Conservation (phyloP, 2,797 vertebrate species). For the Argya squamiceps region DNA sequence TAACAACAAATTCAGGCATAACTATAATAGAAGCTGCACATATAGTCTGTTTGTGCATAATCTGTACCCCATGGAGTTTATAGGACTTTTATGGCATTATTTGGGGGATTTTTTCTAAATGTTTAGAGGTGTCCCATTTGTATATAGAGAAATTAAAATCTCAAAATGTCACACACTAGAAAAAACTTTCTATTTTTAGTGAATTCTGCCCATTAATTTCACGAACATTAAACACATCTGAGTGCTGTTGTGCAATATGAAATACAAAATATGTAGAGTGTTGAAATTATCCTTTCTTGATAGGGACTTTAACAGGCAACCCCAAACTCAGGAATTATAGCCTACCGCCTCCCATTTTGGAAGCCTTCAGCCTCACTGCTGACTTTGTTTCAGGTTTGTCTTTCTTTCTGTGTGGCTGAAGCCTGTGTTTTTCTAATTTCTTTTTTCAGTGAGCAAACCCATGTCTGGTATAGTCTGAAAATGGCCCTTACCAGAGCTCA, state of each 20-base stretch:
- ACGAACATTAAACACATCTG: rapidly evolving
- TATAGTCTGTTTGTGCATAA: background rate
- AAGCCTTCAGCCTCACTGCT: background rate
- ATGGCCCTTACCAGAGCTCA: background rate
- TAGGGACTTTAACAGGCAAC: rapidly evolving
- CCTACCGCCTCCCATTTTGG: background rate
- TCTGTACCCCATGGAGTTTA: background rate
- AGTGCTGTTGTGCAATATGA: background rate
- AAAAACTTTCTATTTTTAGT: background rate
- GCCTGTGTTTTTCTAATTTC: background rate
- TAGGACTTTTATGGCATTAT: too few species aligned
- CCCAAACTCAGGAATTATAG: background rate
- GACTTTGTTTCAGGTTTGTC: background rate
- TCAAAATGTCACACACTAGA: background rate
- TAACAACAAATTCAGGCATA: background rate
- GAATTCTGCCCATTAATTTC: background rate
- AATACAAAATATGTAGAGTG: background rate
- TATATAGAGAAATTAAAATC: background rate
- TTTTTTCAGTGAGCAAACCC: background rate
- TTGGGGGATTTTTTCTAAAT: background rate
- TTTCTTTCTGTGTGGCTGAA: background rate
- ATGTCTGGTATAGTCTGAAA: background rate
- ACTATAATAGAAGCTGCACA: background rate
- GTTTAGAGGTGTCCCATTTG: rapidly evolving
- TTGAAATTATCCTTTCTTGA: background rate